Percentiles rank a stretch among this genome's conserved stretches.
Evolutionary conservation across 1,140 invertebrate genomes (phyloP).

Genomic region (Cardiocondyla obscurior): DNA sequence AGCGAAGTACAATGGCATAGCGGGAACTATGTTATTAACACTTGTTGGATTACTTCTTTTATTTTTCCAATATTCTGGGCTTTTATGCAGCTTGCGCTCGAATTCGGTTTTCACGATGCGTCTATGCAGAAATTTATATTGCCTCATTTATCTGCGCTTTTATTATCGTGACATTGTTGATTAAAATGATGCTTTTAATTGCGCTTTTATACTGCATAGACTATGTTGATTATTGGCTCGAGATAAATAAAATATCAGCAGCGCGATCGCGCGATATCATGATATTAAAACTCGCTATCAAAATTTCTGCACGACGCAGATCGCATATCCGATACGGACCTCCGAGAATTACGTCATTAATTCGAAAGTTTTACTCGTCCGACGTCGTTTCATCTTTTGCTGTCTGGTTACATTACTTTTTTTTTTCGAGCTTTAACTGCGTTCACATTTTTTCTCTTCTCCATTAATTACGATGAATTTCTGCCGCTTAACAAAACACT

Average conservation of each 20-base stretch:
- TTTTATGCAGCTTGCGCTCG: not conserved
- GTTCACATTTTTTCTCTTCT: not conserved
- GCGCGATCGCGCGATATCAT: not conserved
- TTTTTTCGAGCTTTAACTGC: not conserved
- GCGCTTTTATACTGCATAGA: not conserved
- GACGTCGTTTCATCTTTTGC: constrained; percentile 14
- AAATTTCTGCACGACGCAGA: not conserved
- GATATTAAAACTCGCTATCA: constrained; percentile 10
- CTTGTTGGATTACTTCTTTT: constrained; percentile 18
- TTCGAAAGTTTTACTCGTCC: not conserved
- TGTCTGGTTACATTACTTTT: not conserved
- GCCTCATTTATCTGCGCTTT: constrained; percentile 21
- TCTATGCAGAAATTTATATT: constrained; percentile 12
- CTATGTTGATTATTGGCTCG: constrained; percentile 17
- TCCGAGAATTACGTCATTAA: constrained; percentile 31
- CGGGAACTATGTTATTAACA: constrained; percentile 42
- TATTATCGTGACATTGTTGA: constrained; percentile 22
- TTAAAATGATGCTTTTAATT: constrained; percentile 31
- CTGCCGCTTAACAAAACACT: constrained; percentile 64
- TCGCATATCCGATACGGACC: not conserved
- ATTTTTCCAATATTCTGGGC: constrained; percentile 7
- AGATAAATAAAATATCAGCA: constrained; percentile 37
- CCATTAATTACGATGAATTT: constrained; percentile 67
- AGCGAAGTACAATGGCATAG: constrained; percentile 15
- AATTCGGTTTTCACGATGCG: not conserved